These are phyloP conservation scores for Pseudoatta argentina DNA, from an alignment of 1,140 invertebrate species.

Conservation along the genomic window DNA sequence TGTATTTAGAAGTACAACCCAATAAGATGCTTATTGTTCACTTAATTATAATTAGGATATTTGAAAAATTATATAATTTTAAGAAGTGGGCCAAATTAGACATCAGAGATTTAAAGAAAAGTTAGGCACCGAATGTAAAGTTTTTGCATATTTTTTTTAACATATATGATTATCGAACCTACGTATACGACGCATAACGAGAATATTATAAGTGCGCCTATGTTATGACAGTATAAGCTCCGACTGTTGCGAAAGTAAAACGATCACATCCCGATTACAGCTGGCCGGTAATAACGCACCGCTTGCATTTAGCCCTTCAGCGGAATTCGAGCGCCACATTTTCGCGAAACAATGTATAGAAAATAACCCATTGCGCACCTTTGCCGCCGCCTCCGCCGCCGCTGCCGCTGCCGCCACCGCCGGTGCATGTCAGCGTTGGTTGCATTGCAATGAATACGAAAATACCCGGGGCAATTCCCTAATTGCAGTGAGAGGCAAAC, in stretches of 20 bases:
- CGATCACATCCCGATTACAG: constrained; percentile 50
- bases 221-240: neutral
- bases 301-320: constrained; percentile 58
- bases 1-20: too few species aligned
- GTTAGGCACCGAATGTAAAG: too few species aligned
- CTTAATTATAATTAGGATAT: neutral
- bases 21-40: too few species aligned
- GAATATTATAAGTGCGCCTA: neutral
- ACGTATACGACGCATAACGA: constrained; percentile 3
- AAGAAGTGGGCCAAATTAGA: neutral
- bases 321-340: constrained; percentile 63
- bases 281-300: constrained; percentile 38
- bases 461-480: constrained; percentile 80
- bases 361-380: constrained; percentile 77
- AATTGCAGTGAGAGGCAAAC: constrained; percentile 82
- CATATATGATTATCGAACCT: neutral
- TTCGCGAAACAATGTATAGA: constrained; percentile 75
- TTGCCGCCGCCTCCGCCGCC: constrained; percentile 62
- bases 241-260: constrained; percentile 23
- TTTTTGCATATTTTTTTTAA: neutral
- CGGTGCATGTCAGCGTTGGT: constrained; percentile 76
- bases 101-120: neutral
- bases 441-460: constrained; percentile 81
- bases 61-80: neutral
- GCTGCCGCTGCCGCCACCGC: neutral